These are phyloP conservation scores for Leptocoma aspasia DNA, from an alignment of 2,113 vertebrate species.

Conservation along the genomic window DNA sequence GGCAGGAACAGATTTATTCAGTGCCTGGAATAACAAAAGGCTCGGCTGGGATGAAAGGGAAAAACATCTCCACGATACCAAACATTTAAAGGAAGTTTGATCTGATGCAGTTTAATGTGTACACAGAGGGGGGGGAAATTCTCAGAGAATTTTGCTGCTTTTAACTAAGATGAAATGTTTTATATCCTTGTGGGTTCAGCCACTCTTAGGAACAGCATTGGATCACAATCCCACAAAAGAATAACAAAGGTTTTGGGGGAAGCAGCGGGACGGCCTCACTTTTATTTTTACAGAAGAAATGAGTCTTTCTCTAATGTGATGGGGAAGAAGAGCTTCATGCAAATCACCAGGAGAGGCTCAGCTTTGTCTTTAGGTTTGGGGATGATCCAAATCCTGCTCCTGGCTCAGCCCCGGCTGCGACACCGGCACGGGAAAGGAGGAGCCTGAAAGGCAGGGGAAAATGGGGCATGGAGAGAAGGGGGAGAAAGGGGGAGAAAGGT, in stretches of 20 bases:
- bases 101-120: not conserved
- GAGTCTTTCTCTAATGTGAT: not conserved
- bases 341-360: not conserved
- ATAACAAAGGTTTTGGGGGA: not conserved
- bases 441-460: rapidly evolving
- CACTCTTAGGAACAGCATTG: not conserved
- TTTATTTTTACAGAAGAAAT: not conserved
- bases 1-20: not conserved
- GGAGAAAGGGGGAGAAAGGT: not conserved
- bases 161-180: not conserved
- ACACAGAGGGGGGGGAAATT: not conserved
- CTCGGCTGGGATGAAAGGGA: not conserved
- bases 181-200: not conserved
- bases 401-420: not conserved
- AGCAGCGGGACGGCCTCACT: not conserved
- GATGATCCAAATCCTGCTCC: not conserved
- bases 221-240: not conserved
- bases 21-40: slow-evolving; percentile 15
- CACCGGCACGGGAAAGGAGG: not conserved
- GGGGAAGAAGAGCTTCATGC: not conserved
- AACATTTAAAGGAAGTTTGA: not conserved
- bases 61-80: not conserved
- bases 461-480: not conserved
- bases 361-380: not conserved
- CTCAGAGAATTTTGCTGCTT: not conserved